Evolutionary conservation across 1,140 invertebrate species (phyloP).

Genomic region (Macrosteles quadrilineatus): DNA sequence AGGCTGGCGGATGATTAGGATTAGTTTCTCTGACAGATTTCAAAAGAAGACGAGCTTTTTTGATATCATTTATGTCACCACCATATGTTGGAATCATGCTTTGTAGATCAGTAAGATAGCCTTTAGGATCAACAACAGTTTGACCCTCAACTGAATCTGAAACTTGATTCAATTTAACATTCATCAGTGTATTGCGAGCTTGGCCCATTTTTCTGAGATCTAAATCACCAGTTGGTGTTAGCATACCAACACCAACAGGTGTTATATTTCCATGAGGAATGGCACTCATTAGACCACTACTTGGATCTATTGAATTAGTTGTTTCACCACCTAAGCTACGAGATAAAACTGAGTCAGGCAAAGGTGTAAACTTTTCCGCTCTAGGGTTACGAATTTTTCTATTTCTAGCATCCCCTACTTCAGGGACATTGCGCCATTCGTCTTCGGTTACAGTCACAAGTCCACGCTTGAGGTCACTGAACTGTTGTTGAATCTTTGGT

Average conservation of each 20-base stretch:
- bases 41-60: conserved; percentile 93
- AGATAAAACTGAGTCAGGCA: conserved; percentile 95
- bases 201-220: conserved; percentile 99
- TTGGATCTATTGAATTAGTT: conserved; percentile 78
- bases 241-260: conserved; percentile 52
- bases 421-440: conserved; percentile 96
- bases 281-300: conserved; percentile 80
- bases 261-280: conserved; percentile 73
- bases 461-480: conserved; percentile 96
- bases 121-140: conserved; percentile 99
- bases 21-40: conserved; percentile 99
- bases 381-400: conserved; percentile 94
- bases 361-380: conserved; percentile 94
- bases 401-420: conserved; percentile 99
- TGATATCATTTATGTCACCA: conserved; percentile 97
- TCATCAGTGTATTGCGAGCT: conserved; percentile 99
- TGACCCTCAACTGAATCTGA: conserved; percentile 99
- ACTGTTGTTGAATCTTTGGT: conserved; percentile 99
- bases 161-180: conserved; percentile 96
- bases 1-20: conserved; percentile 98
- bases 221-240: conserved; percentile 86
- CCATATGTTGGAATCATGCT: conserved; percentile 99
- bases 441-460: conserved; percentile 83
- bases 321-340: conserved; percentile 86
- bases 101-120: conserved; percentile 97